A percentile compares a stretch with the other conserved stretches of the same genome.
Conservation (phyloP, 2,888 invertebrate species). For the Diachrysia chrysitis region DNA sequence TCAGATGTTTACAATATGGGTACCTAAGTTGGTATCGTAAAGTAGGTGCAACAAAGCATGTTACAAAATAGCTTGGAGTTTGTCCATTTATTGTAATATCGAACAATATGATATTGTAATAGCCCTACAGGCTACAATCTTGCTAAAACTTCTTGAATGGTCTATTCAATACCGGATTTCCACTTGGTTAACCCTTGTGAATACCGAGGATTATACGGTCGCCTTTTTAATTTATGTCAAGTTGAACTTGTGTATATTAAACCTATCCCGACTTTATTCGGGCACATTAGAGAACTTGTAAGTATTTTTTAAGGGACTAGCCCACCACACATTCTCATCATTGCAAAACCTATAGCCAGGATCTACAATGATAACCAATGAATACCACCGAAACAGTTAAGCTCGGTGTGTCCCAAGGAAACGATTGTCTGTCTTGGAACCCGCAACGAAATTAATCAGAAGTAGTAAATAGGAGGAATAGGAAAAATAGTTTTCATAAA, state of each 20-base stretch:
- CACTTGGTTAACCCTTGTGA: conserved; percentile 1
- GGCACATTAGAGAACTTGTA: no score
- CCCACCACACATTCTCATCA: no score
- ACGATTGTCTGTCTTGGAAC: no score
- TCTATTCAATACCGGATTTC: conserved; percentile 21
- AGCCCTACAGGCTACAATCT: conserved; percentile 10
- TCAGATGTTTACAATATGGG: not conserved
- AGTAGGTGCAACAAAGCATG: not conserved
- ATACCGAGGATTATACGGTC: conserved; percentile 12
- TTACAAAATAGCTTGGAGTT: conserved; percentile 4
- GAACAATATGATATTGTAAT: conserved; percentile 8
- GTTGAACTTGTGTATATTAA: not conserved
- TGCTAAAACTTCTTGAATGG: conserved; percentile 18
- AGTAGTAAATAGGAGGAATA: no score
- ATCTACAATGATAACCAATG: no score
- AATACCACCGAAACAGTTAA: no score
- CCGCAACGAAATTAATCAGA: no score
- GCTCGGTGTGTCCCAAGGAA: no score
- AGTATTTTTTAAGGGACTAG: no score
- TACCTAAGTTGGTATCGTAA: not conserved
- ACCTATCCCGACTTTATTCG: no score
- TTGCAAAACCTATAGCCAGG: no score
- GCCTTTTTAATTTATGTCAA: conserved; percentile 10
- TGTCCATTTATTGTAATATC: not conserved
- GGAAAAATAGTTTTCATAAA: no score